A percentile compares a stretch with the other conserved stretches of the same genome.
Evolutionary conservation across 2,888 invertebrate genomes (phyloP).

Genomic region (Scaptomyza flava): DNA sequence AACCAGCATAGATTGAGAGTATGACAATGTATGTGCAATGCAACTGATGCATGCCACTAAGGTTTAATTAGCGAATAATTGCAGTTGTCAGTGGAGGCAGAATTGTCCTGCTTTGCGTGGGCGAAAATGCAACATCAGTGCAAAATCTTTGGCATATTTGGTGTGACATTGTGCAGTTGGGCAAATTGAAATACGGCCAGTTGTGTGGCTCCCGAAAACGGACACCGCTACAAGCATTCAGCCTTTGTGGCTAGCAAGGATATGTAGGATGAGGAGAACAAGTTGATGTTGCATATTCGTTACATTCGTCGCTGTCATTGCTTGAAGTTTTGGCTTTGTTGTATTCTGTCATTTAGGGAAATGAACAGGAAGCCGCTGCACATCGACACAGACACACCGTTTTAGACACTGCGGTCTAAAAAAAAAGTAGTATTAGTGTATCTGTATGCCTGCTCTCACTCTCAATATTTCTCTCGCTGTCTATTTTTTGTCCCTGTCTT

Average conservation of each 20-base stretch:
- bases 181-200: constrained; percentile 15
- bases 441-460: too few species aligned
- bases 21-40: too few species aligned
- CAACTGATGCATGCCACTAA: not conserved
- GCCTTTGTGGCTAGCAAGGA: not conserved
- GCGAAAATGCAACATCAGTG: too few species aligned
- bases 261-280: too few species aligned
- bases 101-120: not conserved
- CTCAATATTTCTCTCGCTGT: not conserved
- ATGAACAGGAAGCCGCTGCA: constrained; percentile 46
- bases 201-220: not conserved
- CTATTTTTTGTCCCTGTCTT: not conserved
- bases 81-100: not conserved
- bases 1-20: too few species aligned
- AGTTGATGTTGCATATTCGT: constrained; percentile 2
- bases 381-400: constrained; percentile 11
- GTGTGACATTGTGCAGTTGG: constrained; percentile 15
- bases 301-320: constrained; percentile 24
- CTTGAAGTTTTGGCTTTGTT: constrained; percentile 23
- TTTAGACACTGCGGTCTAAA: constrained; percentile 22
- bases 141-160: constrained; percentile 7
- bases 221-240: constrained; percentile 4
- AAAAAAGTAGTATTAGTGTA: too few species aligned
- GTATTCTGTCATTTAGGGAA: constrained; percentile 40
- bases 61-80: constrained; percentile 19